Conservation (phyloP, 2,113 vertebrate species). For the Isichthys henryi region DNA sequence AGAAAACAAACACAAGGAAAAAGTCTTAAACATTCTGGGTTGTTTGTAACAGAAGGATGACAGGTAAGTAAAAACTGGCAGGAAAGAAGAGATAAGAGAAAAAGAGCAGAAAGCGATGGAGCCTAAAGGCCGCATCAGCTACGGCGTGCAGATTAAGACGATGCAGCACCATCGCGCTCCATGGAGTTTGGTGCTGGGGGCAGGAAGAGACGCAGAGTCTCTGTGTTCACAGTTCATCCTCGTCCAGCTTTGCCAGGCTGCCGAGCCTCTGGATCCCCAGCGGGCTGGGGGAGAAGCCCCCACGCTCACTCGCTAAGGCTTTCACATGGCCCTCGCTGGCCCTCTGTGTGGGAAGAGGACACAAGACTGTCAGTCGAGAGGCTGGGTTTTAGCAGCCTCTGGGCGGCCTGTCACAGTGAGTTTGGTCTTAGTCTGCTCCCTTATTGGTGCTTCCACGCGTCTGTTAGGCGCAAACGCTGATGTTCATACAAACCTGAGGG, state of each 20-base stretch:
- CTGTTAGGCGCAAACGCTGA: not conserved
- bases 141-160: not conserved
- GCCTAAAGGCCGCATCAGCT: not conserved
- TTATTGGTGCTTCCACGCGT: not conserved
- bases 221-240: conserved; percentile 73
- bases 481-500: not conserved
- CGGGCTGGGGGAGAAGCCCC: conserved; percentile 31
- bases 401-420: not conserved
- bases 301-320: conserved; percentile 38
- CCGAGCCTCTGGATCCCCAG: conserved; percentile 52
- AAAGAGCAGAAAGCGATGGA: not conserved
- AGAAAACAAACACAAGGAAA: not conserved
- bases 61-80: not conserved
- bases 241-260: conserved; percentile 72
- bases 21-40: conserved; percentile 7
- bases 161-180: not conserved
- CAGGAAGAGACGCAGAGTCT: conserved; percentile 17
- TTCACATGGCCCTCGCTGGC: conserved; percentile 50
- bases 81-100: not conserved
- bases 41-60: not conserved
- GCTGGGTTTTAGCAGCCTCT: not conserved
- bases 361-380: conserved; percentile 8
- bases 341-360: conserved; percentile 47
- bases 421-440: not conserved
- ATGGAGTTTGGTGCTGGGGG: not conserved